A percentile compares a stretch with the other conserved stretches of the same genome.
Evolutionary conservation across 1,140 invertebrate genomes (phyloP).

Genomic region (Bradynema listronoti): DNA sequence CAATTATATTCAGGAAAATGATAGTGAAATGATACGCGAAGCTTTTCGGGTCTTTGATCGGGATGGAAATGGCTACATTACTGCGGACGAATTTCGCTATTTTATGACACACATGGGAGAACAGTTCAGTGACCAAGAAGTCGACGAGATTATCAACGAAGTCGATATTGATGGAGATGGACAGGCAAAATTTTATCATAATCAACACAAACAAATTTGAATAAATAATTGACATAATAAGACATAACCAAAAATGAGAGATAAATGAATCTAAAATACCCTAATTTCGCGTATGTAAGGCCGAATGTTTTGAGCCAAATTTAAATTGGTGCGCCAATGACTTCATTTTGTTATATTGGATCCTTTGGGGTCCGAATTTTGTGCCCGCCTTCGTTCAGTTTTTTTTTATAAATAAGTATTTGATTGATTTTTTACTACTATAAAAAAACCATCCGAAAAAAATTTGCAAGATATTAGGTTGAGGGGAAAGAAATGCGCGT

Average conservation of each 20-base stretch:
- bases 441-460: neutral
- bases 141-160: constrained; percentile 57
- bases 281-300: too few species aligned
- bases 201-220: too few species aligned
- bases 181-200: constrained; percentile 37
- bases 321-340: too few species aligned
- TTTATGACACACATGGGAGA: constrained; percentile 58
- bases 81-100: constrained; percentile 55
- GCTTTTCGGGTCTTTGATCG: constrained; percentile 56
- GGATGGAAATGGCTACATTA: constrained; percentile 57
- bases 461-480: too few species aligned
- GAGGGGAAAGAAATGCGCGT: too few species aligned
- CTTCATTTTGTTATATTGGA: too few species aligned
- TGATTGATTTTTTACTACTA: neutral
- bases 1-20: constrained; percentile 50
- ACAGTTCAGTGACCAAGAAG: constrained; percentile 56
- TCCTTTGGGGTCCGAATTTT: too few species aligned
- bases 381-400: too few species aligned
- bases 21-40: constrained; percentile 56
- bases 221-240: neutral
- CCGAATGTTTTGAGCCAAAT: too few species aligned
- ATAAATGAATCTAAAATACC: neutral
- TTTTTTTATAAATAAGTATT: neutral
- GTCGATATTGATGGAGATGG: constrained; percentile 58
- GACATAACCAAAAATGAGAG: neutral